Evolutionary conservation across 2,113 vertebrate genomes (phyloP).

Genomic region (Chascanopsetta lugubris): DNA sequence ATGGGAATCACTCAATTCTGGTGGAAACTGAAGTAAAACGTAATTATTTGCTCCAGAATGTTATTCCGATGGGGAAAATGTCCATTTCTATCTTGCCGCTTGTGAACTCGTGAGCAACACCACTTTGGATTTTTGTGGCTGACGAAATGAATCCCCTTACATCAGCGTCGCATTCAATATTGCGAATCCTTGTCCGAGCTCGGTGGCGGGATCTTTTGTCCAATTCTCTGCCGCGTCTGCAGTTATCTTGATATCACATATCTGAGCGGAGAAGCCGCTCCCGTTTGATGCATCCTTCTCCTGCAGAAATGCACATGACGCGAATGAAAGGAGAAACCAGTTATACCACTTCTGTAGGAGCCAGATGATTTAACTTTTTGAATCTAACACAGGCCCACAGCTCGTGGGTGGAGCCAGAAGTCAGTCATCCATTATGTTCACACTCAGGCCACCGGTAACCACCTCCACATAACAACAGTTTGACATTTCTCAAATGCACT

Average conservation of each 20-base stretch:
- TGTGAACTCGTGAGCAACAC: neutral
- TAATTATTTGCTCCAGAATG: no score
- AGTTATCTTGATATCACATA: neutral
- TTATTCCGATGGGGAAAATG: no score
- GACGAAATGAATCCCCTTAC: neutral
- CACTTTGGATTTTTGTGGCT: neutral
- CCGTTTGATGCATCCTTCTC: neutral
- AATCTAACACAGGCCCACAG: slow-evolving; percentile 41
- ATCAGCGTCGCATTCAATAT: neutral
- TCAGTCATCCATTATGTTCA: slow-evolving; percentile 59
- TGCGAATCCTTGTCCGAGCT: neutral
- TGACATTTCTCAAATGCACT: slow-evolving; percentile 52
- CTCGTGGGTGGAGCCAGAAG: slow-evolving; percentile 27
- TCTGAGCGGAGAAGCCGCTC: neutral
- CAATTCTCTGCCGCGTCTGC: neutral
- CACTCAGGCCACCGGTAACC: slow-evolving; percentile 38
- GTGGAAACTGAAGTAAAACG: no score
- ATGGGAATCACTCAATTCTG: no score
- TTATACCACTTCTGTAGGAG: neutral
- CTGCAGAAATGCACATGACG: neutral
- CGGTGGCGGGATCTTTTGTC: slow-evolving; percentile 1
- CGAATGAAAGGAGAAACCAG: slow-evolving; percentile 2
- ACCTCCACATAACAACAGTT: slow-evolving; percentile 37
- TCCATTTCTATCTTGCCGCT: neutral
- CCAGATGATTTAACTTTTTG: slow-evolving; percentile 20